Evolutionary conservation across 2,888 invertebrate species (phyloP).

Genomic region (Cacoxenus indagator): DNA sequence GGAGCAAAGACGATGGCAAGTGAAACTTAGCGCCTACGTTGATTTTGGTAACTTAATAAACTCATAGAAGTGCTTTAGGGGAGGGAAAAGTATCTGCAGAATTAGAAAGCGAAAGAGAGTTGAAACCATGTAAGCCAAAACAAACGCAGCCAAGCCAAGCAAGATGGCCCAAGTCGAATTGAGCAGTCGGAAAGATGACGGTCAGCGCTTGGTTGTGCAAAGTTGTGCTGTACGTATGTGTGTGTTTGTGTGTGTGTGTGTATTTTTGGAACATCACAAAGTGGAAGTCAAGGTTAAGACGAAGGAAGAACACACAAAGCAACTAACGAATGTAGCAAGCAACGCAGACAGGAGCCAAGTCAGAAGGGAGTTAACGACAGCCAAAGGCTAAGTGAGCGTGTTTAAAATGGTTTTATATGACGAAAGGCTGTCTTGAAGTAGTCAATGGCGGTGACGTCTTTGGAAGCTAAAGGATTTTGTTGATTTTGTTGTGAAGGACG

Average conservation of each 20-base stretch:
- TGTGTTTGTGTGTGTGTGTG: neutral
- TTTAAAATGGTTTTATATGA: neutral
- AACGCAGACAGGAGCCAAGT: neutral
- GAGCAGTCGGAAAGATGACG: too few relatives aligned
- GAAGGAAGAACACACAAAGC: neutral
- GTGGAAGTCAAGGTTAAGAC: neutral
- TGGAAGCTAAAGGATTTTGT: neutral
- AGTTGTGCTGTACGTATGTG: too few relatives aligned
- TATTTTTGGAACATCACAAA: neutral
- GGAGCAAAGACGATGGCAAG: neutral
- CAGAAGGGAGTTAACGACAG: neutral
- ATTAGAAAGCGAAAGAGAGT: too few relatives aligned
- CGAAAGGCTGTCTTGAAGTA: neutral
- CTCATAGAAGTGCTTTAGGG: too few relatives aligned
- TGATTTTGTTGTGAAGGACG: neutral
- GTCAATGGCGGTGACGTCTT: neutral
- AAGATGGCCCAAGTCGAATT: too few relatives aligned
- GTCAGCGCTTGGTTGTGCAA: too few relatives aligned
- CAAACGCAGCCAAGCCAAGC: too few relatives aligned
- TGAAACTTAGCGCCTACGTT: neutral
- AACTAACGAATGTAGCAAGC: neutral
- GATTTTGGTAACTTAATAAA: too few relatives aligned
- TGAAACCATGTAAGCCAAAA: too few relatives aligned
- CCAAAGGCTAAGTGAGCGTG: neutral
- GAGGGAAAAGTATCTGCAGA: too few relatives aligned